A percentile compares a stretch with the other conserved stretches of the same genome.
Conservation (phyloP, 2,888 invertebrate species). For the Xestia rhomboidea region DNA sequence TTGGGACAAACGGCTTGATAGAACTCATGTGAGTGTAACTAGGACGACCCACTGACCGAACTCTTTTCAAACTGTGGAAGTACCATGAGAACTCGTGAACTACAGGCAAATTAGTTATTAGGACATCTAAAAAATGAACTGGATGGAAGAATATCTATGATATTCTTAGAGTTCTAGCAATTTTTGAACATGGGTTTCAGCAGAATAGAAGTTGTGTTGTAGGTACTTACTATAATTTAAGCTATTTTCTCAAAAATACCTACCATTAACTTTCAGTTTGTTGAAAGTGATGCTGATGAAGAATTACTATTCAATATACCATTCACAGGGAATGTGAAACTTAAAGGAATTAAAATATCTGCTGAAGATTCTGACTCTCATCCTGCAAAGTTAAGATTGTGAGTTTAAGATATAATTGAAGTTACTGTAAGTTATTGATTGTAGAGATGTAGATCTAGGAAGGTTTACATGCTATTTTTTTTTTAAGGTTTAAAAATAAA, state of each 20-base stretch:
- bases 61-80: background rate
- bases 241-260: background rate
- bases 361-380: constrained; percentile 97
- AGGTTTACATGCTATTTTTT: constrained; percentile 24
- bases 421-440: background rate
- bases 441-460: constrained; percentile 3
- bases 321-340: constrained; percentile 98
- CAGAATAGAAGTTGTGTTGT: background rate
- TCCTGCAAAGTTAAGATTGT: constrained; percentile 97
- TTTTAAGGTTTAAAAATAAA: constrained; percentile 96
- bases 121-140: background rate
- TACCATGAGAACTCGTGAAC: background rate
- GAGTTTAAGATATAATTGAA: constrained; percentile 80
- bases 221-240: background rate
- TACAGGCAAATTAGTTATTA: background rate
- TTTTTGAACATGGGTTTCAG: background rate
- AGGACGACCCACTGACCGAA: too few relatives aligned
- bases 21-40: constrained; percentile 91
- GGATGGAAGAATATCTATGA: background rate
- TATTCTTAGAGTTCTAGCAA: too few relatives aligned
- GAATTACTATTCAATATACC: constrained; percentile 99
- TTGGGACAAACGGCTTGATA: constrained; percentile 96
- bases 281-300: constrained; percentile 98
- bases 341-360: constrained; percentile 97
- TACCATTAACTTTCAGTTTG: constrained; percentile 92